phyloP scores from a whole-genome alignment of 2,113 vertebrate species.

The Oreotrochilus melanogaster region DNA sequence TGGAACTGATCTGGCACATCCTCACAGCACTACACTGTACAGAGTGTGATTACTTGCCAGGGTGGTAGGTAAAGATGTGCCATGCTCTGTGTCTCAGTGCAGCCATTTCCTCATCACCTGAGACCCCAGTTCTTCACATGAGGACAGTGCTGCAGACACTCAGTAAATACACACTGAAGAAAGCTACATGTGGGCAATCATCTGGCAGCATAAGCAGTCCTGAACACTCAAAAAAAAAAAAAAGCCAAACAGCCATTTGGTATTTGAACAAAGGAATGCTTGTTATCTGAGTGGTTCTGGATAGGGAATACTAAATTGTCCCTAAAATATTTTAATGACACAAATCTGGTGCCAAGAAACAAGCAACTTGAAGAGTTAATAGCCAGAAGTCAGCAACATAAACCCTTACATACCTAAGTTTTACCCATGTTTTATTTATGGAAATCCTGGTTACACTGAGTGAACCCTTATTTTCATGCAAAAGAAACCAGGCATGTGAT shows the following conservation, averaged over 20 bases:
- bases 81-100: accelerated
- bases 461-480: neutral
- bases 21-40: neutral
- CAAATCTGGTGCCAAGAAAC: neutral
- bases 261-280: neutral
- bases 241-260: neutral
- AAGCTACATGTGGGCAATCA: neutral
- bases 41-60: accelerated
- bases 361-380: neutral
- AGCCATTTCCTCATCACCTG: neutral
- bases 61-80: accelerated
- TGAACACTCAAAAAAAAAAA: neutral
- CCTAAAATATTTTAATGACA: neutral
- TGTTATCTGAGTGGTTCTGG: neutral
- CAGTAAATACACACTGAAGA: neutral
- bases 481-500: accelerated
- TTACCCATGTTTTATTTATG: neutral
- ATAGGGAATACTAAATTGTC: neutral
- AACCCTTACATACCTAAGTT: accelerated
- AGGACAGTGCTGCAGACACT: neutral
- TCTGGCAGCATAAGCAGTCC: neutral
- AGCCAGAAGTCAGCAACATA: neutral
- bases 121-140: accelerated
- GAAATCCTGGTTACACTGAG: neutral
- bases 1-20: neutral